Base-by-base conservation (phyloP, 1,140 invertebrate species). In the Papilio glaucus region DNA sequence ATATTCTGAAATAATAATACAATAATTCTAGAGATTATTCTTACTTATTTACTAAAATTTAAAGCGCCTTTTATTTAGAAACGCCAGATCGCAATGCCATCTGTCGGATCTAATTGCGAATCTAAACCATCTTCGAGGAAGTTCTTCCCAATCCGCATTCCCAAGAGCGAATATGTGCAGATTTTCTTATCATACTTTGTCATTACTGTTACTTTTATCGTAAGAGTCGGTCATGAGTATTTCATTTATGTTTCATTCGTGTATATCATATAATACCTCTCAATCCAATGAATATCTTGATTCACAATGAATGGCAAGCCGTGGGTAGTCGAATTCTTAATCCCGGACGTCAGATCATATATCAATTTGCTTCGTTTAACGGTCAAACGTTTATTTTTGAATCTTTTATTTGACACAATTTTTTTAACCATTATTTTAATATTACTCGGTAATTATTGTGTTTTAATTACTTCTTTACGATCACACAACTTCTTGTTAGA, bases 221-320 rank as follows among this genome's bases (percentile, higher is more conserved):
- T n/a, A n/a, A n/a, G n/a, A n/a, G n/a, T n/a, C n/a, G n/a, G n/a
- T n/a, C n/a, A n/a, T n/a, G n/a, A n/a, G n/a, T n/a, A n/a, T n/a
- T n/a, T n/a, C n/a, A n/a, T n/a, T n/a, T n/a, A n/a, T n/a, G n/a
- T 33, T 6, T 3, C 29, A 33, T 3, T 33, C 29, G 29, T 3
- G 29, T 33, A 33, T 33, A 6, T 3, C 7, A 12, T 60, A 62
- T 29, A 2, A 38, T 82, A 90, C 89, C 83, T 87, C 63, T 88
- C 89, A 29, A 78, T 68, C 72, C 77, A 85, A 78, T 85, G 81
- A 76, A 85, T 77, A 29, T 83, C 73, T 49, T 74, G 71, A 57
- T 91, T 83, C 13, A 80, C 82, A 26, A 83, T 82, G 74, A 87
- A 86, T 63, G 82, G 77, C 21, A 88, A 71, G 2, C 86, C 86